phyloP scores from a whole-genome alignment of 92 coral and sea anemone genomes.

The Zoanthus solanderi region DNA sequence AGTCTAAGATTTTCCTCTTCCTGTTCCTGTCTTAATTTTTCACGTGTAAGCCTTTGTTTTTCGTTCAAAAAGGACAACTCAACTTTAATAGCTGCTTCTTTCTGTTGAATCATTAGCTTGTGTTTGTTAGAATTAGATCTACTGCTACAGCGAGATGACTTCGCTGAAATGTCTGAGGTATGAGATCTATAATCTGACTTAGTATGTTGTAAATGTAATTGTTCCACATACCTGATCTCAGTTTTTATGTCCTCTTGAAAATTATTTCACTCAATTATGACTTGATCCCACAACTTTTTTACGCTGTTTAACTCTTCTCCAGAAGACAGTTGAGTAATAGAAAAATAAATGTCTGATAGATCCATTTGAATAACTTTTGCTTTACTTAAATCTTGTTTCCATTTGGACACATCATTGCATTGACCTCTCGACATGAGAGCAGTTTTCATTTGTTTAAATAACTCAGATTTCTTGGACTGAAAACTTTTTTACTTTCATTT shows the following conservation, averaged over 20 bases:
- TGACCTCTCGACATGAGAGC: constrained; percentile 47
- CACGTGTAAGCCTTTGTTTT: too few relatives aligned
- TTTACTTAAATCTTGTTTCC: constrained; percentile 51
- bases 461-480: constrained; percentile 29
- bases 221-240: constrained; percentile 50
- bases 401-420: constrained; percentile 39
- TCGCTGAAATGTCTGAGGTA: too few relatives aligned
- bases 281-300: constrained; percentile 21
- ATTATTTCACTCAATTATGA: constrained; percentile 32
- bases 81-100: too few relatives aligned
- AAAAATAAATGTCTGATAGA: constrained; percentile 8
- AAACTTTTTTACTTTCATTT: too few relatives aligned
- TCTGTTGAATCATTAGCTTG: too few relatives aligned
- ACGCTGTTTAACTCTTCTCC: background rate
- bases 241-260: constrained; percentile 18
- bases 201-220: background rate
- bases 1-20: too few relatives aligned
- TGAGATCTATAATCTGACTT: too few relatives aligned
- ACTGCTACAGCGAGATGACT: too few relatives aligned
- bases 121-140: too few relatives aligned
- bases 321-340: background rate
- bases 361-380: constrained; percentile 28
- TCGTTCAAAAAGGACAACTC: too few relatives aligned
- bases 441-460: constrained; percentile 33
- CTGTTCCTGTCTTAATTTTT: too few relatives aligned